Conservation (phyloP, 2,113 vertebrate genomes). For the Ptilorrhoa leucosticta region DNA sequence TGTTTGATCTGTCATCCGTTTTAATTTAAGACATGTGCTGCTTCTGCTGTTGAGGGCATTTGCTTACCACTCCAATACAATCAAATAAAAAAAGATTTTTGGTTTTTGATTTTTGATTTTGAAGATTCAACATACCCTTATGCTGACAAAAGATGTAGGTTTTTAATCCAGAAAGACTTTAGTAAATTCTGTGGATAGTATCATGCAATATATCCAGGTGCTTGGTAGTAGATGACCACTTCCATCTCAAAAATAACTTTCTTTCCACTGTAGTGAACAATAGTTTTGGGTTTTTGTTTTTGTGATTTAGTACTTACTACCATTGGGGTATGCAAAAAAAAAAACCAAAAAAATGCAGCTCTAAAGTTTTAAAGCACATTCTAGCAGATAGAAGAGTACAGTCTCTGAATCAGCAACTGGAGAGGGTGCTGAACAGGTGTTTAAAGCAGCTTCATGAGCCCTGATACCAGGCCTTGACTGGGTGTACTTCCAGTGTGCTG, state of each 20-base stretch:
- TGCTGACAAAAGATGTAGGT: neutral
- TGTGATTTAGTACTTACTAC: neutral
- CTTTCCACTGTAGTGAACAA: neutral
- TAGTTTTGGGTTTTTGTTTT: neutral
- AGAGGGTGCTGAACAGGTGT: neutral
- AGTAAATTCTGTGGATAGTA: neutral
- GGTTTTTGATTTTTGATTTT: neutral
- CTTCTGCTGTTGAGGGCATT: neutral
- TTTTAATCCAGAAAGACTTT: neutral
- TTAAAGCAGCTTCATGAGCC: neutral
- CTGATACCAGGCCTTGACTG: neutral
- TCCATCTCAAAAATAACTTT: neutral
- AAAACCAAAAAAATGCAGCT: neutral
- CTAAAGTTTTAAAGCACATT: neutral
- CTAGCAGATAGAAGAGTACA: neutral
- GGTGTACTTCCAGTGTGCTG: neutral
- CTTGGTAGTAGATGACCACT: neutral
- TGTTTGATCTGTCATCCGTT: neutral
- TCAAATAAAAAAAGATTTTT: neutral
- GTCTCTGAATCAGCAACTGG: neutral
- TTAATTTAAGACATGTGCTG: neutral
- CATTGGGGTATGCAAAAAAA: neutral
- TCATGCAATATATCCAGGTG: neutral
- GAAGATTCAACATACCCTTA: neutral
- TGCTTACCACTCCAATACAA: neutral